phyloP scores from a whole-genome alignment of 2,888 invertebrate genomes.

The Drosophila borealis region DNA sequence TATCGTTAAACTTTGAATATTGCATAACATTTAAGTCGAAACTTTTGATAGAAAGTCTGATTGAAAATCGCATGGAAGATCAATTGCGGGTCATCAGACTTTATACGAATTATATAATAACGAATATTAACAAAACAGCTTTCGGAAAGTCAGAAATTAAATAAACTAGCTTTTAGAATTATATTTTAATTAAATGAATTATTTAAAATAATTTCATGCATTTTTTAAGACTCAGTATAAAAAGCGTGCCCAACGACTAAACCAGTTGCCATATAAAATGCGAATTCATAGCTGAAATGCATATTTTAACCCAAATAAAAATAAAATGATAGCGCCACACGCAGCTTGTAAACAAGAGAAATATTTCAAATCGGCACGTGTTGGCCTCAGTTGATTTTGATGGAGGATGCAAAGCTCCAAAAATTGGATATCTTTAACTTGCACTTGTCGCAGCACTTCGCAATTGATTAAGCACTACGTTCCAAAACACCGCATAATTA shows the following conservation, averaged over 20 bases:
- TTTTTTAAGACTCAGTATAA: slow-evolving; percentile 36
- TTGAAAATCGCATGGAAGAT: not conserved
- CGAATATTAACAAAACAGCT: not conserved
- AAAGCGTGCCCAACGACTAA: slow-evolving; percentile 33
- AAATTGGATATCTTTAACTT: not conserved
- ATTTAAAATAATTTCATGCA: slow-evolving; percentile 4
- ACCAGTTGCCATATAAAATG: slow-evolving; percentile 62
- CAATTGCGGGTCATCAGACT: not conserved
- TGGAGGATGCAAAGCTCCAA: not conserved
- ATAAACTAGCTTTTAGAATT: not conserved
- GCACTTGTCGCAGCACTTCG: slow-evolving; percentile 1
- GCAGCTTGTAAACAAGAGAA: slow-evolving; percentile 9
- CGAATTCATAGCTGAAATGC: slow-evolving; percentile 44
- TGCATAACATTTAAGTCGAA: not conserved
- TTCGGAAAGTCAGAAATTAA: not conserved
- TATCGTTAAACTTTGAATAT: not conserved
- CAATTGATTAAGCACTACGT: slow-evolving; percentile 26
- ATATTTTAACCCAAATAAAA: slow-evolving; percentile 41
- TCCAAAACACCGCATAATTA: slow-evolving; percentile 27
- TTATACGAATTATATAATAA: not conserved
- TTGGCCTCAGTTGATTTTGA: not conserved
- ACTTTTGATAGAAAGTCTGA: no score
- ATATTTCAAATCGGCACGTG: slow-evolving; percentile 11
- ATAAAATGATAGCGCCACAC: slow-evolving; percentile 7
- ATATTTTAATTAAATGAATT: not conserved